Evolutionary conservation across 2,888 invertebrate species (phyloP).

Genomic region (Octonoba sinensis): DNA sequence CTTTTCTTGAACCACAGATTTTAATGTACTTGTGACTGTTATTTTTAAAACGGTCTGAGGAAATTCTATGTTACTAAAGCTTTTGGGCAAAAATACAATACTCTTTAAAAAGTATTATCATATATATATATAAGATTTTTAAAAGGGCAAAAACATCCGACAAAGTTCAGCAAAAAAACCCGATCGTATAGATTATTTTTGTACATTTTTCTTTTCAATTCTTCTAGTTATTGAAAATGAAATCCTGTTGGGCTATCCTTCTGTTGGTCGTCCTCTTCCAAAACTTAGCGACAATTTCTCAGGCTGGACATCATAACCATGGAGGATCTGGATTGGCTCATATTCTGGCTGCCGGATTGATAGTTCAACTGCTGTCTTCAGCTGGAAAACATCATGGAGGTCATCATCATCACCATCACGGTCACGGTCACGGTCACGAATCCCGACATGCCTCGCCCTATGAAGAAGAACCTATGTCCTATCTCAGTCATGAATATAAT

Average conservation of each 20-base stretch:
- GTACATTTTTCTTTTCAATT: neutral
- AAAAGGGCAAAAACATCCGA: too few relatives aligned
- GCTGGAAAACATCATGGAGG: neutral
- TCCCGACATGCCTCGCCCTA: neutral
- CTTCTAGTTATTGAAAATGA: conserved; percentile 9
- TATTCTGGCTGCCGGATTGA: conserved; percentile 43
- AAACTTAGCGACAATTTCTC: neutral
- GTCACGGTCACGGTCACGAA: neutral
- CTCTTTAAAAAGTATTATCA: too few relatives aligned
- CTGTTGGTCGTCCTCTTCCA: conserved; percentile 15
- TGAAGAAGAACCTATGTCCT: neutral
- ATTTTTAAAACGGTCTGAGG: too few relatives aligned
- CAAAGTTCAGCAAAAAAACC: too few relatives aligned
- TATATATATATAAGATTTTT: too few relatives aligned
- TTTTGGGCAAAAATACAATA: too few relatives aligned
- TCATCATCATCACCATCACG: conserved; percentile 1
- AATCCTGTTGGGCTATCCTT: conserved; percentile 19
- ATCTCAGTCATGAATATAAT: neutral
- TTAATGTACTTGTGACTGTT: too few relatives aligned
- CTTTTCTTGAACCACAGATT: too few relatives aligned
- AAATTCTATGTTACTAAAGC: too few relatives aligned
- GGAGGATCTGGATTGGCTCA: conserved; percentile 28
- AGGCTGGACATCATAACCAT: conserved; percentile 11
- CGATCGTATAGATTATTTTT: too few relatives aligned
- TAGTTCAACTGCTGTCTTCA: conserved; percentile 37